A percentile compares a stretch with the other conserved stretches of the same genome.
Conservation (phyloP, 2,888 invertebrate species). For the Chirona hameri region DNA sequence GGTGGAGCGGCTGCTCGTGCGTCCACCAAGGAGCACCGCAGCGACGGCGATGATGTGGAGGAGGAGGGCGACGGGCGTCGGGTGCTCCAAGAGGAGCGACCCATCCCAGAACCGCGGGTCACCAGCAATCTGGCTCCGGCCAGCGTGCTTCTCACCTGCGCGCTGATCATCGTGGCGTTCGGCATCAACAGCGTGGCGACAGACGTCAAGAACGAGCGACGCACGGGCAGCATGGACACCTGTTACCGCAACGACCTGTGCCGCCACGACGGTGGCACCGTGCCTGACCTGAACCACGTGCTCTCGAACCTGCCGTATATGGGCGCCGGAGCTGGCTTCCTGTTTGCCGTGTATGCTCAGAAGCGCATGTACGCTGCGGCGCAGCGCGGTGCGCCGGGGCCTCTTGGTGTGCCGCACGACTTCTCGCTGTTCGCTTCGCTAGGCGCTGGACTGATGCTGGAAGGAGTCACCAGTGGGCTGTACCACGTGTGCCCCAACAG, state of each 20-base stretch:
- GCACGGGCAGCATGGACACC: constrained; percentile 47
- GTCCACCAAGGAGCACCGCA: too few species aligned
- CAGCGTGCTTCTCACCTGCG: not conserved
- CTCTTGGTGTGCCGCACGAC: constrained; percentile 9
- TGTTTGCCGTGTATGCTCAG: constrained; percentile 43
- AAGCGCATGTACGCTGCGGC: not conserved
- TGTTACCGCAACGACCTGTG: constrained; percentile 51
- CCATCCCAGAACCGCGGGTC: not conserved
- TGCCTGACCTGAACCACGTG: constrained; percentile 49
- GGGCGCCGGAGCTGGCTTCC: constrained; percentile 47
- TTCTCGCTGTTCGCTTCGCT: constrained; percentile 37
- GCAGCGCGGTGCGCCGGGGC: not conserved
- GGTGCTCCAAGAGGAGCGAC: not conserved
- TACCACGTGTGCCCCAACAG: constrained; percentile 36
- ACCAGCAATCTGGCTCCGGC: not conserved
- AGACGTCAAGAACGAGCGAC: not conserved
- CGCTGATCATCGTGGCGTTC: not conserved
- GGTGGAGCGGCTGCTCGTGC: too few species aligned
- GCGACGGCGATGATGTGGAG: not conserved
- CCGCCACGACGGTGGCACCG: constrained; percentile 44
- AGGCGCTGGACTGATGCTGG: constrained; percentile 38
- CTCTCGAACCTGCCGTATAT: constrained; percentile 50
- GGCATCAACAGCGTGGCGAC: not conserved
- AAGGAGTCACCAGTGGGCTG: constrained; percentile 37
- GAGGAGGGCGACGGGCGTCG: not conserved